phyloP scores from a whole-genome alignment of 2,888 invertebrate species.

The Lasioglossum figueresi region DNA sequence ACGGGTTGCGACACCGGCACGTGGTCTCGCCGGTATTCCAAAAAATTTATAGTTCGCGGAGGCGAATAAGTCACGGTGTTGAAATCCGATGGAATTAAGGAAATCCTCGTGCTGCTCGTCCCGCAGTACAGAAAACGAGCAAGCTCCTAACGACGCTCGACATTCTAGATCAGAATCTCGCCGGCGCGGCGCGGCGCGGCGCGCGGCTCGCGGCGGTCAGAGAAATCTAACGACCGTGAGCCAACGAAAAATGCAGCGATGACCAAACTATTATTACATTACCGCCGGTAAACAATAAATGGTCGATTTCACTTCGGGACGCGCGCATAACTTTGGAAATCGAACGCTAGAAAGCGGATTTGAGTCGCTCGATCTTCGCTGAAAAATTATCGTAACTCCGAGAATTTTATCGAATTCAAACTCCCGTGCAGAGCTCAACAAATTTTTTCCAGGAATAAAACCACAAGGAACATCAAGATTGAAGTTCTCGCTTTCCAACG shows the following conservation, averaged over 20 bases:
- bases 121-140: conserved; percentile 10
- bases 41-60: conserved; percentile 7
- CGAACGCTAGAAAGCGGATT: neutral
- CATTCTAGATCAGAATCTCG: conserved; percentile 25
- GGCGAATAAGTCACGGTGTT: conserved; percentile 32
- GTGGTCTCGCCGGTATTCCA: neutral
- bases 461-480: neutral
- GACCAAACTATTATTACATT: neutral
- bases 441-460: neutral
- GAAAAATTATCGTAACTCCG: neutral
- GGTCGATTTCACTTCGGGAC: neutral
- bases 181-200: neutral
- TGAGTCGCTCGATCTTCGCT: neutral
- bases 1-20: conserved; percentile 2
- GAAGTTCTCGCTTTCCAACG: neutral
- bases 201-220: neutral
- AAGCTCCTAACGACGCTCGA: conserved; percentile 4
- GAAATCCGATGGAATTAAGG: conserved; percentile 18
- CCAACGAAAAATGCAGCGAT: neutral
- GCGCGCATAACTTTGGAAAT: neutral
- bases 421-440: neutral
- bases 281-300: neutral
- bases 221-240: conserved; percentile 23
- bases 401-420: neutral
- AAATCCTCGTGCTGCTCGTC: conserved; percentile 1